Percentiles rank a stretch among this genome's conserved stretches.
Evolutionary conservation across 2,888 invertebrate genomes (phyloP).

Genomic region (Frankliniella intonsa): DNA sequence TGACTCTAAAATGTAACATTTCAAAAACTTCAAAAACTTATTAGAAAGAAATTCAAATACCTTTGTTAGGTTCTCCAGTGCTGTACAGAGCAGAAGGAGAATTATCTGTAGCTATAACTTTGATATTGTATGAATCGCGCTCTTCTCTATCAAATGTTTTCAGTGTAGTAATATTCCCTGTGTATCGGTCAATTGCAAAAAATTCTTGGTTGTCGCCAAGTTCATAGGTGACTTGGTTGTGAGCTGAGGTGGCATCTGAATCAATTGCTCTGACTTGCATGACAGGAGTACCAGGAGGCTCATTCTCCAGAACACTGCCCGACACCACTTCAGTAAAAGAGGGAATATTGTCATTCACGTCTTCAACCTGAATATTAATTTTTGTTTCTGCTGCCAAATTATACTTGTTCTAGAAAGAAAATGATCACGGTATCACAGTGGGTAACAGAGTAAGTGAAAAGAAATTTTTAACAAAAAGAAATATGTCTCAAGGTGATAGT

Average conservation of each 20-base stretch:
- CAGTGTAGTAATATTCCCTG: slow-evolving; percentile 81
- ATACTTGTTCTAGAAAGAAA: slow-evolving; percentile 61
- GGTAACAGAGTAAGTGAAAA: slow-evolving; percentile 6
- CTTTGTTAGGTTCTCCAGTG: slow-evolving; percentile 65
- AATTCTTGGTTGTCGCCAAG: slow-evolving; percentile 62
- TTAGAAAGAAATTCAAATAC: slow-evolving; percentile 41
- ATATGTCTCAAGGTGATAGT: slow-evolving; percentile 28
- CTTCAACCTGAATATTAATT: slow-evolving; percentile 71
- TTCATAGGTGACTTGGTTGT: slow-evolving; percentile 77
- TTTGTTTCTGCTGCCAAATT: slow-evolving; percentile 73
- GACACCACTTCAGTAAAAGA: slow-evolving; percentile 75
- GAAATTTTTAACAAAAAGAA: slow-evolving; percentile 28
- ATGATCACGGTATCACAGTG: slow-evolving; percentile 18
- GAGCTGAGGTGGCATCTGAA: slow-evolving; percentile 74
- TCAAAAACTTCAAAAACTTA: neutral
- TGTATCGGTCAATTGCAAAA: slow-evolving; percentile 78
- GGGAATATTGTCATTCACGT: slow-evolving; percentile 88
- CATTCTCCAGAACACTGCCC: slow-evolving; percentile 81
- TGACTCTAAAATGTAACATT: neutral
- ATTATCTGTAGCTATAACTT: slow-evolving; percentile 85
- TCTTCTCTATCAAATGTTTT: slow-evolving; percentile 81
- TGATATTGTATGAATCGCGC: slow-evolving; percentile 79
- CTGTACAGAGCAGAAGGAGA: slow-evolving; percentile 71
- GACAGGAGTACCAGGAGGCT: slow-evolving; percentile 73
- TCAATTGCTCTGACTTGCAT: slow-evolving; percentile 86